Evolutionary conservation across 92 coral and sea anemone species (phyloP).

Genomic region (Nematostella vectensis): DNA sequence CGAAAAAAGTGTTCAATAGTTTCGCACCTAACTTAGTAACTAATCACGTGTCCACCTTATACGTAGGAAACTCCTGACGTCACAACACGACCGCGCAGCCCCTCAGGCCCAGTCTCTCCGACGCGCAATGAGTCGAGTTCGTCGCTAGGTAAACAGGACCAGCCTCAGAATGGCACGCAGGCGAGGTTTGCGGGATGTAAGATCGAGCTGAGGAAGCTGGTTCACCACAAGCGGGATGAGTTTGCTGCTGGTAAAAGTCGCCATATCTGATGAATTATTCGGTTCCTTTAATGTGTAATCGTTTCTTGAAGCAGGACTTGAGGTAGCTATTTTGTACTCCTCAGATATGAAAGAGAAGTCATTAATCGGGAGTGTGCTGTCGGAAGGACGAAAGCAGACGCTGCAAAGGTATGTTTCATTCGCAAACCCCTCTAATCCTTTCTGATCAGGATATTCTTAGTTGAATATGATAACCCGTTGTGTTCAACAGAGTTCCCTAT

Average conservation of each 20-base stretch:
- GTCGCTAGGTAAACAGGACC: slow-evolving; percentile 17
- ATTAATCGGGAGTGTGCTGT: slow-evolving; percentile 47
- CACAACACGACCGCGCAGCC: slow-evolving; percentile 30
- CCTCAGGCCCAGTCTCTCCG: slow-evolving; percentile 17
- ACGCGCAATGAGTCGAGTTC: slow-evolving; percentile 8
- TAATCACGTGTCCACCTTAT: no score
- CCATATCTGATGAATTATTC: neutral
- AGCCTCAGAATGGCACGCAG: slow-evolving; percentile 44
- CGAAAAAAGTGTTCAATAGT: no score
- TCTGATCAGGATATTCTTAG: no score
- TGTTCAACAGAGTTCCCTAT: no score
- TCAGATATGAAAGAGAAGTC: slow-evolving; percentile 65
- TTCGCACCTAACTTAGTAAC: no score
- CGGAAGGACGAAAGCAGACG: slow-evolving; percentile 57
- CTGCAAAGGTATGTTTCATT: slow-evolving; percentile 73
- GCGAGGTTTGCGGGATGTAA: slow-evolving; percentile 75
- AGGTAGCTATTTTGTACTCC: neutral
- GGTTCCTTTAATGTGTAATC: neutral
- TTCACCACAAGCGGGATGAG: slow-evolving; percentile 85
- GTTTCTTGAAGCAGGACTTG: neutral
- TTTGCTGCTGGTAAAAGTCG: slow-evolving; percentile 57
- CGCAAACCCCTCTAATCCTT: no score
- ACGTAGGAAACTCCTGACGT: no score
- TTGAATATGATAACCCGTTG: no score
- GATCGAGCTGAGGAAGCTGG: slow-evolving; percentile 64